Base-by-base conservation (phyloP, 2,797 vertebrate genomes). In the Capromys pilorides region DNA sequence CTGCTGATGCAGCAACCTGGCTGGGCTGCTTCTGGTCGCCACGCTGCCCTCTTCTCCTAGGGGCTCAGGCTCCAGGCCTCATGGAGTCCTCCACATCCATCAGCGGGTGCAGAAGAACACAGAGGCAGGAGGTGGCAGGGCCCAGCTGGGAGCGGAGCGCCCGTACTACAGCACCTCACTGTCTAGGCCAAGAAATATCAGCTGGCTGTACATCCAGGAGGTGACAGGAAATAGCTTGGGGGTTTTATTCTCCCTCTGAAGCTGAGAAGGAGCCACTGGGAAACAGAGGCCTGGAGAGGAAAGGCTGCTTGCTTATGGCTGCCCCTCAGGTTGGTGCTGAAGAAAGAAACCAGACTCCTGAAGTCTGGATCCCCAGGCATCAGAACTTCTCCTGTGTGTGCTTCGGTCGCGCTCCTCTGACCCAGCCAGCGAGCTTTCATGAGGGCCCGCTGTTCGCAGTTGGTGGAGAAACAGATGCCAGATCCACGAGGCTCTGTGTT, bases 351-450 rank as follows among this genome's bases (percentile, higher is more conserved):
- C 33, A 79, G 62, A 80, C 59, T 28, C 81, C 71, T 66, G 24
- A 59, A 51, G 61, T 41, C 64, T 61, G 69, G 24, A 61, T 41
- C 41, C 82, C 33, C 6, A 21, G 54, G 24, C 13, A 33, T 11
- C 5, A 0, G 31, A 5, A 5, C 24, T 26, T 28, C 36, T 64
- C 28, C 33, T 54, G 33, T 6, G 1, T 0, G 36, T 33, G 41
- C 12, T 49, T 51, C 5, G 3, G 7, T 16, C 71, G 0, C 8
- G 12, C 57, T 57, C 33, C 59, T 84, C 22, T 21, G 5, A 79
- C 24, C 33, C 1, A 24, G 1, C 45, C 62, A 28, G 22, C 73
- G 12, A 51, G 31, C 28, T 67, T 51, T 54, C 24, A 18, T 33
- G 2, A n/a, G 78, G 41, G 31, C 78, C 82, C 66, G 83, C 54